A percentile compares a stretch with the other conserved stretches of the same genome.
phyloP scores from a whole-genome alignment of 2,797 vertebrate species.

The Esox masquinongy region DNA sequence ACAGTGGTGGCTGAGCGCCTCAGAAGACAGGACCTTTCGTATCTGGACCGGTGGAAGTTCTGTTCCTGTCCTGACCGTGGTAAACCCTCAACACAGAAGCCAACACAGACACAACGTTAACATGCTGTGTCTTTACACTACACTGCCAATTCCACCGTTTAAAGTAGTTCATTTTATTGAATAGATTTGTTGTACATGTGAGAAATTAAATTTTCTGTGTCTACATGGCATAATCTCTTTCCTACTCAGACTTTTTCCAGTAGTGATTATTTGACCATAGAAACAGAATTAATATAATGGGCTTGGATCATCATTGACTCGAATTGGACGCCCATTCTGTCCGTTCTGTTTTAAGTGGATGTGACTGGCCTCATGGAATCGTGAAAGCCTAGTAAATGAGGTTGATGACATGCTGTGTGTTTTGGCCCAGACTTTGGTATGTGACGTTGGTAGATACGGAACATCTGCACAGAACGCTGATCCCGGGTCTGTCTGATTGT shows the following conservation, averaged over 20 bases:
- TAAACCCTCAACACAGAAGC: conserved; percentile 56
- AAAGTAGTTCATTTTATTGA: neutral
- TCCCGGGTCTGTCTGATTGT: neutral
- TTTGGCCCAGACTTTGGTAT: conserved; percentile 41
- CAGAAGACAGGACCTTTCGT: conserved; percentile 79
- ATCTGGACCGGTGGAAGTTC: conserved; percentile 78
- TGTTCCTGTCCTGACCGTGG: conserved; percentile 77
- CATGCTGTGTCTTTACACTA: neutral
- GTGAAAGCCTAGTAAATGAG: conserved; percentile 30
- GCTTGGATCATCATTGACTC: too few species aligned
- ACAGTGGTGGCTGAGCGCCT: conserved; percentile 81
- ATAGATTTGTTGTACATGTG: neutral
- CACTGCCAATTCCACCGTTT: neutral
- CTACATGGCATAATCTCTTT: neutral
- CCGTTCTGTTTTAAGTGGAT: conserved; percentile 23
- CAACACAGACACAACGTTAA: neutral
- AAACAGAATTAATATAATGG: too few species aligned
- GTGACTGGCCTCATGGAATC: conserved; percentile 19
- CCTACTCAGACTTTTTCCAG: conserved; percentile 8
- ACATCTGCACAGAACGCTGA: conserved; percentile 34
- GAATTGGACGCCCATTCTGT: conserved; percentile 3
- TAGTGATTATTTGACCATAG: neutral
- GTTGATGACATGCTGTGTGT: conserved; percentile 41
- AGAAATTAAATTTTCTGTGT: neutral
- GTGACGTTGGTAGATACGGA: conserved; percentile 39